phyloP scores from a whole-genome alignment of 2,888 invertebrate genomes.

The Neuroscelio doddi region DNA sequence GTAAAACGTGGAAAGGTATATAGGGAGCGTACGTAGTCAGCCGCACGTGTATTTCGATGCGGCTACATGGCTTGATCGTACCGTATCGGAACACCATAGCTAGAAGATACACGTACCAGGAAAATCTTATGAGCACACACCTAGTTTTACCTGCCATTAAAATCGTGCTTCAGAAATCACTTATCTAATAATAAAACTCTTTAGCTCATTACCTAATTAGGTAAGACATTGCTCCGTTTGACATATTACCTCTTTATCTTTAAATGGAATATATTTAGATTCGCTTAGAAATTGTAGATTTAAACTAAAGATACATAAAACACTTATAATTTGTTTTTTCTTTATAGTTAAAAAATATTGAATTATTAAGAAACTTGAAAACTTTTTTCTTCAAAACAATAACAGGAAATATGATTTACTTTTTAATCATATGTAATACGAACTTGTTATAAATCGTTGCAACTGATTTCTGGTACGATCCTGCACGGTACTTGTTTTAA shows the following conservation, averaged over 20 bases:
- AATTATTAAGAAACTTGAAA: too few species aligned
- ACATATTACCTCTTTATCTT: not conserved
- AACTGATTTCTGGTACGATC: too few species aligned
- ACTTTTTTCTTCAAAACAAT: too few species aligned
- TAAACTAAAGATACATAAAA: too few species aligned
- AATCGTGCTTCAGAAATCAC: constrained; percentile 2
- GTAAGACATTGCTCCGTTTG: too few species aligned
- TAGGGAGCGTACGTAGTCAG: constrained; percentile 36
- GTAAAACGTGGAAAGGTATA: constrained; percentile 45
- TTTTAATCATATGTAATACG: too few species aligned
- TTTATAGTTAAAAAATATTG: too few species aligned
- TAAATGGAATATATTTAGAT: too few species aligned
- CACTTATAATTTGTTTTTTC: too few species aligned
- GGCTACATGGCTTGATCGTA: constrained; percentile 6
- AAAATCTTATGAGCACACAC: constrained; percentile 9
- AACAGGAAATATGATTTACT: too few species aligned
- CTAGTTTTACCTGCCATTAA: constrained; percentile 1
- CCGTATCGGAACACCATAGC: constrained; percentile 6
- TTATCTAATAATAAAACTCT: not conserved
- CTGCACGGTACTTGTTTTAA: not conserved
- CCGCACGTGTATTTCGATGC: constrained; percentile 8
- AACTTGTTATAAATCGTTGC: too few species aligned
- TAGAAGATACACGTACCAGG: constrained; percentile 9
- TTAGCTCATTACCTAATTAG: not conserved
- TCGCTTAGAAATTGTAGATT: too few species aligned